Base-by-base conservation (phyloP, 2,888 invertebrate species). In the Steromphala cineraria region DNA sequence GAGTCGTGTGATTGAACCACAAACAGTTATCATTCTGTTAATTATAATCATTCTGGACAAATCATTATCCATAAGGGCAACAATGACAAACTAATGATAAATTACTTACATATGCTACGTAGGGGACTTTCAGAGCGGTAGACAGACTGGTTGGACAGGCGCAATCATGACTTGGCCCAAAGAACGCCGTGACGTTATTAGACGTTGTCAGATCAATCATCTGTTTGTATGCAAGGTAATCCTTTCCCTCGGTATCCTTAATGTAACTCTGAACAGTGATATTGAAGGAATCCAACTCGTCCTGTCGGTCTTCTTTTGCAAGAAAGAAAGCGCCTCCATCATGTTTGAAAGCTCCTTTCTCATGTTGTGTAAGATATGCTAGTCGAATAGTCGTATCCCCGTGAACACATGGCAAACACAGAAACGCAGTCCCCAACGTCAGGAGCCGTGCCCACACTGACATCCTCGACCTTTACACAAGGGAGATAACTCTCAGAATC, bases 131-230 rank as follows among this genome's bases (percentile, higher is more conserved):
- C 92, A 97, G 95, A 75, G 98, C 96, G 93, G 98, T 97, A 40
- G 98, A 96, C 81, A 98, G 96, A 89, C 97, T 97, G 75, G 98
- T 98, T 94, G 98, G 98, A 36, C 97, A 97, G 91, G 96, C 95
- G 85, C 99, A 99, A 79, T 96, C 95, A 76, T 97, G 97, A 94
- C 98, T 98, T 1, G 98, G 98, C 7, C 99, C 99, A 93, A 99
- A 97, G 95, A 98, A 97, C 79, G 97, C 98, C 36, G 96, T 96
- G 79, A 97, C 97, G 0, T 96, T 96, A 80, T 96, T 95, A 93
- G 97, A 97, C 90, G 80, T 81, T 75, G 89, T 86, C 53, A 89
- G 83, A 67, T 87, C 84, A 53, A 88, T 87, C 88, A 91, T 91
- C 7, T 85, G 85, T n/a, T 85, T 83, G 28, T 88, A 80, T 1